Conservation (phyloP, 1,140 invertebrate species). For the Danaus plexippus region DNA sequence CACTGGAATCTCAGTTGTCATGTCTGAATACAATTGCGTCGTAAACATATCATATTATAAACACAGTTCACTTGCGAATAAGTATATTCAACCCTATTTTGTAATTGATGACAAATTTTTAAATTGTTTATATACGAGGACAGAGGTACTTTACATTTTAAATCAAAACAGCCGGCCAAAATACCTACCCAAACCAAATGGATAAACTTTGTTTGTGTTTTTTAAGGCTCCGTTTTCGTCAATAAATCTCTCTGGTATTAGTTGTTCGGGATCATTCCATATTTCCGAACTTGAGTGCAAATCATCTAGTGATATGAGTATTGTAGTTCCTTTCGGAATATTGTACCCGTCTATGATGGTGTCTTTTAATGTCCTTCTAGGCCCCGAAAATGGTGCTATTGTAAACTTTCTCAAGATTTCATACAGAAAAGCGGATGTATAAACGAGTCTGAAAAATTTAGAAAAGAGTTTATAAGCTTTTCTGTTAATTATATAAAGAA, state of each 20-base stretch:
- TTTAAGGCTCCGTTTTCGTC: constrained; percentile 58
- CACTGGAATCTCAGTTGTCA: no score
- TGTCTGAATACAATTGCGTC: no score
- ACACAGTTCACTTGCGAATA: no score
- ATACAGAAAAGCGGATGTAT: constrained; percentile 75
- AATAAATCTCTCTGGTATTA: constrained; percentile 79
- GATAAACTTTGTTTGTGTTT: constrained; percentile 70
- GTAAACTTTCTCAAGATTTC: constrained; percentile 76
- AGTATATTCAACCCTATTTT: no score
- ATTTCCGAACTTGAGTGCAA: constrained; percentile 74
- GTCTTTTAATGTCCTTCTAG: constrained; percentile 74
- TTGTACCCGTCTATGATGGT: constrained; percentile 75
- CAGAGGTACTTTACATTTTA: no score
- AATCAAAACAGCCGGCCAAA: not conserved
- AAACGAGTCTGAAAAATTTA: constrained; percentile 70
- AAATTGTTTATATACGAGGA: no score
- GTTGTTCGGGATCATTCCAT: constrained; percentile 78
- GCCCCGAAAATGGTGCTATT: constrained; percentile 78
- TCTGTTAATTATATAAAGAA: no score
- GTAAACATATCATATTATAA: no score
- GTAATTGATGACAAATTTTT: no score
- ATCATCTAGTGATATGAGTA: constrained; percentile 76
- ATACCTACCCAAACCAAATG: constrained; percentile 78
- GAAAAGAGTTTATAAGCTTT: constrained; percentile 4
- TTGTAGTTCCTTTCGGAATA: constrained; percentile 77